phyloP scores from a whole-genome alignment of 1,140 invertebrate species.

The Macrotrachela quadricornifera region DNA sequence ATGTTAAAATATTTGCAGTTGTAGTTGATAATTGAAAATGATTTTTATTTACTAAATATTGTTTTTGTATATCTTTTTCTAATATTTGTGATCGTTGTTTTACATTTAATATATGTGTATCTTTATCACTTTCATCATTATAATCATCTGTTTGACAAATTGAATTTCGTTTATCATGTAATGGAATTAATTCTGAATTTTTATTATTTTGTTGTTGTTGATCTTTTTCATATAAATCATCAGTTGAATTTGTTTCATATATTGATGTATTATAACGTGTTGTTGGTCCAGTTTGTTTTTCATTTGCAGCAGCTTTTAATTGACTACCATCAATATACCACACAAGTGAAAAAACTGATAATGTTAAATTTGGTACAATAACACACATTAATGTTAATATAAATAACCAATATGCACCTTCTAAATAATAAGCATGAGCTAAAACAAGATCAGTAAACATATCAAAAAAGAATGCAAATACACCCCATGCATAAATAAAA shows the following conservation, averaged over 20 bases:
- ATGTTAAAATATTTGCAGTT: no score
- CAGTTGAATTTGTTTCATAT: slow-evolving; percentile 2
- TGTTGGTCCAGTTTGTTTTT: background rate
- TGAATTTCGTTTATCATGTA: no score
- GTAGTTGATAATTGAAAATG: no score
- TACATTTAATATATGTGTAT: no score
- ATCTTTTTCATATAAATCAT: background rate
- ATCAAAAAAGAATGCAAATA: slow-evolving; percentile 7
- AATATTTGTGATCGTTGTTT: no score
- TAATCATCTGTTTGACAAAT: no score
- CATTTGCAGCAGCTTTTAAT: background rate
- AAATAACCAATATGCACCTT: background rate
- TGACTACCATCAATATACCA: slow-evolving; percentile 6
- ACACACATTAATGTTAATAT: slow-evolving; percentile 5
- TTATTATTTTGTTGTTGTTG: no score
- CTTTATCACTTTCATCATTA: no score
- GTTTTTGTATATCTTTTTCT: no score
- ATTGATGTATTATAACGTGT: background rate
- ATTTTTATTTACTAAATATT: no score
- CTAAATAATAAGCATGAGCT: background rate
- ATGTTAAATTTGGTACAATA: slow-evolving; percentile 7
- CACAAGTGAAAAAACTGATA: slow-evolving; percentile 4
- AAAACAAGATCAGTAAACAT: slow-evolving; percentile 4
- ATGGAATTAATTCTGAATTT: no score
- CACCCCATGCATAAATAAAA: slow-evolving; percentile 8